Conservation (phyloP, 2,888 invertebrate species). For the Polydrusus pterygomalis region DNA sequence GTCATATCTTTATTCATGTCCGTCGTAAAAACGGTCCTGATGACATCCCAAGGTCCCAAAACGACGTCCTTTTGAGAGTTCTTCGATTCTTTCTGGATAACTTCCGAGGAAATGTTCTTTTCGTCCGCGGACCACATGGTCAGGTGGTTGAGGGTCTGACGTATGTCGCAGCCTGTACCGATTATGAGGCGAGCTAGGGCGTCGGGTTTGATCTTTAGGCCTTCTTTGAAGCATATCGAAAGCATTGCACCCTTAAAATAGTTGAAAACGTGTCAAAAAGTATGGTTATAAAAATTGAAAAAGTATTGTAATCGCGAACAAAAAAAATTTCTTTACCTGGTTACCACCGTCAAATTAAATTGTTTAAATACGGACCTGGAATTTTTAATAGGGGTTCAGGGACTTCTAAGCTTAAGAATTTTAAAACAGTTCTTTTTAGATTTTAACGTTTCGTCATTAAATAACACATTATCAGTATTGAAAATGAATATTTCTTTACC, state of each 20-base stretch:
- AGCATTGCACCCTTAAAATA: conserved; percentile 86
- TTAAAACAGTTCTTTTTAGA: too few species aligned
- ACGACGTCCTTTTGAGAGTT: conserved; percentile 87
- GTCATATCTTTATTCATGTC: conserved; percentile 86
- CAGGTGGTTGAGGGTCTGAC: conserved; percentile 94
- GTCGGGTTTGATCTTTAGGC: conserved; percentile 85
- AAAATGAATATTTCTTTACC: too few species aligned
- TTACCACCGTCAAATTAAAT: too few species aligned
- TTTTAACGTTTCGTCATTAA: too few species aligned
- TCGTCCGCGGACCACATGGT: conserved; percentile 84
- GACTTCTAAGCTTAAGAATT: too few species aligned
- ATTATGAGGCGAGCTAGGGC: conserved; percentile 88
- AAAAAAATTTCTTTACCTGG: too few species aligned
- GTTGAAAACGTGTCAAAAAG: too few species aligned
- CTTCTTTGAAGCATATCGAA: conserved; percentile 94
- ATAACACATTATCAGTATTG: too few species aligned
- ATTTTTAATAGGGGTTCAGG: too few species aligned
- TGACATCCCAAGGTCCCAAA: conserved; percentile 95
- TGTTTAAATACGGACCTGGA: too few species aligned
- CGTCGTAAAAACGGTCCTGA: conserved; percentile 89
- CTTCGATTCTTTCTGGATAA: conserved; percentile 75
- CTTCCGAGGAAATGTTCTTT: conserved; percentile 72
- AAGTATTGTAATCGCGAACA: too few species aligned
- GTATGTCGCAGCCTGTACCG: conserved; percentile 93
- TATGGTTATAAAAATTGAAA: not conserved